Percentiles rank a stretch among this genome's conserved stretches.
These are phyloP conservation scores for Nothoprocta perdicaria DNA, from an alignment of 2,113 vertebrate genomes.

Conservation along the genomic window DNA sequence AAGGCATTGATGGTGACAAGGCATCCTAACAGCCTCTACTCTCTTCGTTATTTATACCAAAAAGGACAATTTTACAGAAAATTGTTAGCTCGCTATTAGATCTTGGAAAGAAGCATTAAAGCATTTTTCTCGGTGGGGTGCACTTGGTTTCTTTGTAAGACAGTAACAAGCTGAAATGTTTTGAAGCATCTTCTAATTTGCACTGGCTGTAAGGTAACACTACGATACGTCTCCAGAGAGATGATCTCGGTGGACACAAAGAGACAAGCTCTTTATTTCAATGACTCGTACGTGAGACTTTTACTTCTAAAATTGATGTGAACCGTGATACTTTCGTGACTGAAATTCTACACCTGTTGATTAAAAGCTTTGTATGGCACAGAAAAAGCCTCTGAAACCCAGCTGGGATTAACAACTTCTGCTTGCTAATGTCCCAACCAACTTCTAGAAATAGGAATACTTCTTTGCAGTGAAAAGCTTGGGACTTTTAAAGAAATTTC, in stretches of 20 bases:
- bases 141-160: background rate
- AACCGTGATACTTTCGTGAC: background rate
- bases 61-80: background rate
- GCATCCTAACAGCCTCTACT: background rate
- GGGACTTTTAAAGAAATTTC: background rate
- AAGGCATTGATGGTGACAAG: rapidly evolving
- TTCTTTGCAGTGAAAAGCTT: background rate
- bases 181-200: background rate
- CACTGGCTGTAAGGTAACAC: background rate
- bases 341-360: background rate
- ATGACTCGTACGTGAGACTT: background rate
- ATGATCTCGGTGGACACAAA: background rate
- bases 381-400: background rate
- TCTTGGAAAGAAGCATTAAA: background rate
- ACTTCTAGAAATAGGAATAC: background rate
- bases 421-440: background rate
- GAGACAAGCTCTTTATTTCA: background rate
- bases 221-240: background rate
- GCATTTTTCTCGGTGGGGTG: conserved; percentile 12
- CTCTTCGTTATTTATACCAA: background rate
- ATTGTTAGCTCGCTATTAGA: background rate
- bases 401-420: rapidly evolving
- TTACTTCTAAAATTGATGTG: background rate
- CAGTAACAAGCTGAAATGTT: background rate
- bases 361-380: background rate